These are phyloP conservation scores for Leucosticte australis DNA, from an alignment of 2,113 vertebrate genomes.

Conservation along the genomic window DNA sequence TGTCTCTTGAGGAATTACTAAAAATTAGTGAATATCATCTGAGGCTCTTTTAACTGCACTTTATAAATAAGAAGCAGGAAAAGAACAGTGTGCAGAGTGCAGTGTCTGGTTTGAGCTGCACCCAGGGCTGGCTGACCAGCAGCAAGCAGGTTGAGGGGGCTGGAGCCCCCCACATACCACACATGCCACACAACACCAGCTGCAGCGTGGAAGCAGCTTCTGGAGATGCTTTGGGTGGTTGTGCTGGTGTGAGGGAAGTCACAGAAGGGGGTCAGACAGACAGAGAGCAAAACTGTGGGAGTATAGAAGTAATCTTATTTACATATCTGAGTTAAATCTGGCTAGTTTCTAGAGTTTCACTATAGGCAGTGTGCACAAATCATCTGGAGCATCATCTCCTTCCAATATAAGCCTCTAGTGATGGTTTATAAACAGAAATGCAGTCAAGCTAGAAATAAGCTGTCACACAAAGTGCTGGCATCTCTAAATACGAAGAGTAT, in stretches of 20 bases:
- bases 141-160: neutral
- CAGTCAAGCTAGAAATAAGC: neutral
- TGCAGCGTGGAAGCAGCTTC: neutral
- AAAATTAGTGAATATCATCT: neutral
- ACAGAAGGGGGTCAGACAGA: neutral
- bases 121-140: neutral
- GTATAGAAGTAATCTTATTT: neutral
- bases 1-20: neutral
- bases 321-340: neutral
- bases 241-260: neutral
- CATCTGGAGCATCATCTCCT: neutral
- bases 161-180: neutral
- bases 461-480: conserved; percentile 7
- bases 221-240: neutral
- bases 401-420: neutral
- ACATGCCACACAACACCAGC: fast-evolving
- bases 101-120: neutral
- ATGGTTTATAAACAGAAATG: conserved; percentile 26
- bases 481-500: neutral
- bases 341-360: neutral
- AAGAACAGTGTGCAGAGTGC: neutral
- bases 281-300: neutral
- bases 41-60: neutral
- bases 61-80: neutral
- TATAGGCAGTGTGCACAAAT: neutral